Percentiles rank a stretch among this genome's conserved stretches.
These are phyloP conservation scores for Peromyscus melanophrys DNA, from an alignment of 2,797 vertebrate species.

Conservation along the genomic window DNA sequence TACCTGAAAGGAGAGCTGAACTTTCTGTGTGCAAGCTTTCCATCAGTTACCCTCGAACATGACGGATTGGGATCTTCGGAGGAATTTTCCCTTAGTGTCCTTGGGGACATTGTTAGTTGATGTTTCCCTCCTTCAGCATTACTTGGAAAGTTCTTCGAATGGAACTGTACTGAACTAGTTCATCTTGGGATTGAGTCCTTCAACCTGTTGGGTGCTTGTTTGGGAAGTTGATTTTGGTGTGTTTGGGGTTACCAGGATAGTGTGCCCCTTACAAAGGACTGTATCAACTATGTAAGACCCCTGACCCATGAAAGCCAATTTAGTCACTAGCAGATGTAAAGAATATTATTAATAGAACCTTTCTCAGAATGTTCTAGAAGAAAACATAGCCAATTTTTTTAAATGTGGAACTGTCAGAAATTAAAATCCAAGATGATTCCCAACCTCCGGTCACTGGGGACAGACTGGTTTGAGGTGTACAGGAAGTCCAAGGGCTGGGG, in stretches of 20 bases:
- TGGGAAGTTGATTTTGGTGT: not conserved
- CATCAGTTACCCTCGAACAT: constrained; percentile 8
- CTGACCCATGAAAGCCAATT: not conserved
- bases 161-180: not conserved
- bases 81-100: not conserved
- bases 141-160: not conserved
- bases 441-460: not conserved
- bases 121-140: not conserved
- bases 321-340: not conserved
- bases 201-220: not conserved
- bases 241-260: not conserved
- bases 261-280: not conserved
- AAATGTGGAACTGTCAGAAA: not conserved
- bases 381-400: not conserved
- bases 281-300: not conserved
- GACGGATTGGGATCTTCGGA: not conserved
- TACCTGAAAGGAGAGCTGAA: not conserved
- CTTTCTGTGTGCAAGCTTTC: not conserved
- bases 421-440: not conserved
- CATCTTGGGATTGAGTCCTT: not conserved
- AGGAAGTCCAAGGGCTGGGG: not conserved
- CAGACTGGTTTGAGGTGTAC: not conserved
- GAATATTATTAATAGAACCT: not conserved
- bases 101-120: not conserved
- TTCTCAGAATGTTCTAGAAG: not conserved